phyloP scores from a whole-genome alignment of 1,140 invertebrate genomes.

The Hydropsyche tenuis region DNA sequence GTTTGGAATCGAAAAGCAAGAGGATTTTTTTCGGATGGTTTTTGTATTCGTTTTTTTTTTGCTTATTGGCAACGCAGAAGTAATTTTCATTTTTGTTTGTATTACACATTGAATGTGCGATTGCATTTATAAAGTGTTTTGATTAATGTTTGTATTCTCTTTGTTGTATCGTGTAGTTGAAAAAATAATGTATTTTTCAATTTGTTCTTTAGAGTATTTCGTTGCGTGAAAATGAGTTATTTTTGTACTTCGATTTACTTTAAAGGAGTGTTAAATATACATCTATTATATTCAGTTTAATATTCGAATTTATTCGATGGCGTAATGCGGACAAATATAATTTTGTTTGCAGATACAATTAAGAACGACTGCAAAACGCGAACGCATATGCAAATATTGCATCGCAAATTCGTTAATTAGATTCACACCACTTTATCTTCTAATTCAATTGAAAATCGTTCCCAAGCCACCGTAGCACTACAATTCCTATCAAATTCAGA shows the following conservation, averaged over 20 bases:
- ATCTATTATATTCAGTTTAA: too few species aligned
- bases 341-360: constrained; percentile 24
- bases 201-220: too few species aligned
- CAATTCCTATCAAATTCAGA: too few species aligned
- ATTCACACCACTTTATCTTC: background rate
- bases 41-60: background rate
- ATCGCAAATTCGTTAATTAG: background rate
- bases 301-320: background rate
- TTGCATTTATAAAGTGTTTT: too few species aligned
- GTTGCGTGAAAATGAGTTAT: too few species aligned
- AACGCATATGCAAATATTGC: background rate
- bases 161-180: too few species aligned
- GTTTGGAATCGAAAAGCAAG: constrained; percentile 15
- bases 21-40: background rate
- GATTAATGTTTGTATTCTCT: too few species aligned
- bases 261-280: too few species aligned
- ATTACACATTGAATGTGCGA: too few species aligned
- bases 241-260: too few species aligned
- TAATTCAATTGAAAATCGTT: background rate
- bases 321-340: constrained; percentile 3
- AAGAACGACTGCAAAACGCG: constrained; percentile 18
- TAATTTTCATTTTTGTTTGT: too few species aligned
- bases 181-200: too few species aligned
- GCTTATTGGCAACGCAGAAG: background rate
- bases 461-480: background rate